Percentiles rank a stretch among this genome's conserved stretches.
Evolutionary conservation across 2,797 vertebrate species (phyloP).

Genomic region (Hoplostethus mediterraneus): DNA sequence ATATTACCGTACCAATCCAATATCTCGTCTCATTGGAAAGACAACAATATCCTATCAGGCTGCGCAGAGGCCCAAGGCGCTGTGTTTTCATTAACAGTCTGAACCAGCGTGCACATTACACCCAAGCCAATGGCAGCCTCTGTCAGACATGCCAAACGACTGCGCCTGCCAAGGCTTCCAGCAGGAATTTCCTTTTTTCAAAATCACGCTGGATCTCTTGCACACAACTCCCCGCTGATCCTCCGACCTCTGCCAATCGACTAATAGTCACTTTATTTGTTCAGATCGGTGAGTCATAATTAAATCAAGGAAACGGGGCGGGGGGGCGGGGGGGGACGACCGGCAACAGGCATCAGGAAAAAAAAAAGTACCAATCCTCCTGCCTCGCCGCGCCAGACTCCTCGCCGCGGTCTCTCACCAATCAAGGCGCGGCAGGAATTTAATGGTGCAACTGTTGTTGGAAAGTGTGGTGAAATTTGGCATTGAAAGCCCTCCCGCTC

Average conservation of each 20-base stretch:
- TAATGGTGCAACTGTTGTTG: slow-evolving; percentile 15
- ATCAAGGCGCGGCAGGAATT: slow-evolving; percentile 23
- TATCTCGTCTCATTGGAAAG: slow-evolving; percentile 37
- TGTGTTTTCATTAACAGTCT: slow-evolving; percentile 47
- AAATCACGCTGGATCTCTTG: slow-evolving; percentile 39
- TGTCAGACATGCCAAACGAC: slow-evolving; percentile 33
- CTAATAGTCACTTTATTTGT: slow-evolving; percentile 56
- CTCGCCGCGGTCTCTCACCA: slow-evolving; percentile 15
- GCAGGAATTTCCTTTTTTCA: slow-evolving; percentile 40
- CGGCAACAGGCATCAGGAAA: slow-evolving; percentile 10
- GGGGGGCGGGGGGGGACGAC: background rate
- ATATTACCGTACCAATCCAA: slow-evolving; percentile 34
- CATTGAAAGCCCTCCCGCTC: slow-evolving; percentile 18
- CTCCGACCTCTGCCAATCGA: slow-evolving; percentile 44
- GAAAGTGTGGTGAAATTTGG: slow-evolving; percentile 37
- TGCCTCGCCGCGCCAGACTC: slow-evolving; percentile 14
- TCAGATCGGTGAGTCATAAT: slow-evolving; percentile 56
- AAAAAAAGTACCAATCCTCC: slow-evolving; percentile 6
- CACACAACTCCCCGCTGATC: slow-evolving; percentile 46
- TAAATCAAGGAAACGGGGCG: slow-evolving; percentile 42
- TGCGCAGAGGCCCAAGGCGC: slow-evolving; percentile 24
- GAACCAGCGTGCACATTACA: slow-evolving; percentile 25
- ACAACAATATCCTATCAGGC: slow-evolving; percentile 39
- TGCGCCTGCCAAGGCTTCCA: slow-evolving; percentile 42
- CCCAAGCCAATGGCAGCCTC: slow-evolving; percentile 34